Evolutionary conservation across 2,888 invertebrate genomes (phyloP).

Genomic region (Drosophila neonasuta): DNA sequence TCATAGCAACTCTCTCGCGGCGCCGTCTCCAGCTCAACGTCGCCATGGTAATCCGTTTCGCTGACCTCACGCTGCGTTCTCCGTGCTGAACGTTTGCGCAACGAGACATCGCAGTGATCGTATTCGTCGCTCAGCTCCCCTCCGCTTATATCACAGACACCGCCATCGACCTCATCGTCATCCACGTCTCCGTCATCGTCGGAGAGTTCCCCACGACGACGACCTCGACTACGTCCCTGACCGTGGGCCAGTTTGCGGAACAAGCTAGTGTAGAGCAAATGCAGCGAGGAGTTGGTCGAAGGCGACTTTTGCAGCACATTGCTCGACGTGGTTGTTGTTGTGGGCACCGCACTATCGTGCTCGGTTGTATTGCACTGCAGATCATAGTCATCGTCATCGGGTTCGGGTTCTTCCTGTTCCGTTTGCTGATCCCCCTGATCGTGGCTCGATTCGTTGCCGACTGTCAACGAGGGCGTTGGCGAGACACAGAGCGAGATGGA

Average conservation of each 20-base stretch:
- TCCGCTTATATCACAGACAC: slow-evolving; percentile 79
- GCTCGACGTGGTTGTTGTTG: slow-evolving; percentile 59
- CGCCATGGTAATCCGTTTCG: slow-evolving; percentile 78
- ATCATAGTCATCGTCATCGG: slow-evolving; percentile 55
- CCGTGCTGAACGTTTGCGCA: slow-evolving; percentile 54
- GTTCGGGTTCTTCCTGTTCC: slow-evolving; percentile 23
- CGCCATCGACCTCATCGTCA: slow-evolving; percentile 71
- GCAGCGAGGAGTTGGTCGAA: slow-evolving; percentile 74
- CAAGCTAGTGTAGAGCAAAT: slow-evolving; percentile 77
- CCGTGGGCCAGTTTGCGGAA: slow-evolving; percentile 72
- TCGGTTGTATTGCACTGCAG: slow-evolving; percentile 54
- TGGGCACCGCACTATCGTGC: slow-evolving; percentile 67
- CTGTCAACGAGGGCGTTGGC: slow-evolving; percentile 66
- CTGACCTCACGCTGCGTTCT: slow-evolving; percentile 66
- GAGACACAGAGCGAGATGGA: slow-evolving; percentile 68
- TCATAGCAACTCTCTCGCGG: slow-evolving; percentile 80
- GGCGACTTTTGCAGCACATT: slow-evolving; percentile 71
- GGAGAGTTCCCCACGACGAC: slow-evolving; percentile 55
- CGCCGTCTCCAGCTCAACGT: slow-evolving; percentile 67
- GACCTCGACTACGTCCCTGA: slow-evolving; percentile 52
- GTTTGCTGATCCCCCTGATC: slow-evolving; percentile 13
- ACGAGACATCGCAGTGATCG: slow-evolving; percentile 73
- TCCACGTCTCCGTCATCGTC: slow-evolving; percentile 68
- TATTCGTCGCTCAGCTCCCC: slow-evolving; percentile 80
- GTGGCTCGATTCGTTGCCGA: slow-evolving; percentile 60